Conservation (phyloP, 2,113 vertebrate species). For the Tenebrosternarchus preto region DNA sequence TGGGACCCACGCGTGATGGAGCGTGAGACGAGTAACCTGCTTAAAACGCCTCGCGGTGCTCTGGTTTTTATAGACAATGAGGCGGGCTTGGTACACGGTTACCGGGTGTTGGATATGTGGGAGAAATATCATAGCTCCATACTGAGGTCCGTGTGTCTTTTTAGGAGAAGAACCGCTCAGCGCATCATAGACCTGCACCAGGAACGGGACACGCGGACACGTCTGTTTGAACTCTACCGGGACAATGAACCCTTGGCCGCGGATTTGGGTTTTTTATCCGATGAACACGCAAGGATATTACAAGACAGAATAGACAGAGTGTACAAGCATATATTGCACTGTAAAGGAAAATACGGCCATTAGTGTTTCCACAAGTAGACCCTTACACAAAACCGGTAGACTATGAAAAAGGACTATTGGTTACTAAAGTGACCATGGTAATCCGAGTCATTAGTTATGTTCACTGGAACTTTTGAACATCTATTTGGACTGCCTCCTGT, state of each 20-base stretch:
- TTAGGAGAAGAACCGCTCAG: conserved; percentile 76
- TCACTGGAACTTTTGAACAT: conserved; percentile 48
- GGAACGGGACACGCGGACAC: conserved; percentile 67
- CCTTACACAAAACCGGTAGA: neutral
- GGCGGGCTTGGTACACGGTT: conserved; percentile 82
- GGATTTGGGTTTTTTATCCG: conserved; percentile 76
- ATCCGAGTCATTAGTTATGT: conserved; percentile 15
- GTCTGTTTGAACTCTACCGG: conserved; percentile 73
- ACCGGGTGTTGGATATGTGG: conserved; percentile 82
- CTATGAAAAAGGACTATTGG: conserved; percentile 46
- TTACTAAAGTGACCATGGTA: conserved; percentile 29
- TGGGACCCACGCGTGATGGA: conserved; percentile 83
- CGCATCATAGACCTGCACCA: conserved; percentile 74
- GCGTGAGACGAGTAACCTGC: conserved; percentile 81
- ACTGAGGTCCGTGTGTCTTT: conserved; percentile 77
- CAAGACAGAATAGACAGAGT: conserved; percentile 78
- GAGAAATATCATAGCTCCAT: conserved; percentile 80
- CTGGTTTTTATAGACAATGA: conserved; percentile 84
- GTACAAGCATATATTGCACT: conserved; percentile 78
- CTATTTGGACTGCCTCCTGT: conserved; percentile 76
- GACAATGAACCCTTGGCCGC: conserved; percentile 75
- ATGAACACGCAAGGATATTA: conserved; percentile 76
- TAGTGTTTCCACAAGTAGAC: conserved; percentile 16
- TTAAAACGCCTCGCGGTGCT: conserved; percentile 72
- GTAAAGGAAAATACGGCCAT: conserved; percentile 73